Percentiles rank a stretch among this genome's conserved stretches.
Evolutionary conservation across 2,888 invertebrate genomes (phyloP).

Genomic region (Heteropelma amictum): DNA sequence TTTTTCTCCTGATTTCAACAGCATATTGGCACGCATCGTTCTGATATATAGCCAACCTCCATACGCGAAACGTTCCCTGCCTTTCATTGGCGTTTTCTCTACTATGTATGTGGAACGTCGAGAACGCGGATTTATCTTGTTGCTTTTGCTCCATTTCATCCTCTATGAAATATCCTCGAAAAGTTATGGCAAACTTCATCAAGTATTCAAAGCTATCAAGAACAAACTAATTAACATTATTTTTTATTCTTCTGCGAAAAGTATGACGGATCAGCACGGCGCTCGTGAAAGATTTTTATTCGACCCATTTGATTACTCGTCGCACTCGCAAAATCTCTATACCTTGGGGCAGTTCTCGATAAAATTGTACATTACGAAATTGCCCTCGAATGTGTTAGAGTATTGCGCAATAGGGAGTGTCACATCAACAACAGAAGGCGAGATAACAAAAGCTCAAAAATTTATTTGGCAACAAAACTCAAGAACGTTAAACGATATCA

Average conservation of each 20-base stretch:
- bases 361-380: neutral
- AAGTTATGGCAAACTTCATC: too few species aligned
- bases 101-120: slow-evolving; percentile 31
- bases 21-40: slow-evolving; percentile 35
- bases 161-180: too few species aligned
- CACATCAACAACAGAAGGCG: neutral
- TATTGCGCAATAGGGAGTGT: neutral
- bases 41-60: slow-evolving; percentile 39
- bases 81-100: neutral
- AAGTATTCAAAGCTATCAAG: too few species aligned
- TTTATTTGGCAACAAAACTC: slow-evolving; percentile 41
- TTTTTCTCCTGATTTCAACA: slow-evolving; percentile 10
- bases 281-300: too few species aligned
- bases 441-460: neutral
- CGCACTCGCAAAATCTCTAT: neutral
- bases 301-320: too few species aligned
- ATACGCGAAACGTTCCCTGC: slow-evolving; percentile 17
- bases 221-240: too few species aligned
- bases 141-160: slow-evolving; percentile 43
- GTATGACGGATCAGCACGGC: too few species aligned
- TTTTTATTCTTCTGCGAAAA: too few species aligned
- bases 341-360: neutral
- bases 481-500: slow-evolving; percentile 65
- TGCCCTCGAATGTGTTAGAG: neutral
- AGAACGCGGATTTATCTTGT: slow-evolving; percentile 40